Conservation (phyloP, 2,797 vertebrate species). For the Aphelocoma californica region DNA sequence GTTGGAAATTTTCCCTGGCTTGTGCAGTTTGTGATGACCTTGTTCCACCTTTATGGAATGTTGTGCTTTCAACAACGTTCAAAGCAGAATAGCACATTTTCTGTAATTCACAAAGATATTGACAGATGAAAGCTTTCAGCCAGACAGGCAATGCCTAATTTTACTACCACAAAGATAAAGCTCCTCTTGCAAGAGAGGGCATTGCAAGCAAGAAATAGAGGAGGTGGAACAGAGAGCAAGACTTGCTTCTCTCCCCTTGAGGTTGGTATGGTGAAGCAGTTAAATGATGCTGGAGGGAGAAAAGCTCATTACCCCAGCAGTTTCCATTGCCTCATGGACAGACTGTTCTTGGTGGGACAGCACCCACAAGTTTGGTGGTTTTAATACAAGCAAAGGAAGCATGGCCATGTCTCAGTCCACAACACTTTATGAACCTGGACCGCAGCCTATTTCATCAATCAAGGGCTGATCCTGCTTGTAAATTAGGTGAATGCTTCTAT, state of each 20-base stretch:
- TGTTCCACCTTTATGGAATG: not conserved
- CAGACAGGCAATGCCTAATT: not conserved
- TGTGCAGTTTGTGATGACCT: not conserved
- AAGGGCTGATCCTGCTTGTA: not conserved
- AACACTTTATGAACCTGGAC: not conserved
- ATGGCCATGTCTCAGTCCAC: fast-evolving
- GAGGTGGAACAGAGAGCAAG: not conserved
- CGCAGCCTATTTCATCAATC: not conserved
- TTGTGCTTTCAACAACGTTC: not conserved
- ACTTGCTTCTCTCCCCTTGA: not conserved
- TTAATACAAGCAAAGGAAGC: not conserved
- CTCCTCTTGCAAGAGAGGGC: not conserved
- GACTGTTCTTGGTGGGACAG: not conserved
- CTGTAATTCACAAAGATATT: not conserved
- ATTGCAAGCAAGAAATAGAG: not conserved
- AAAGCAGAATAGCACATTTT: slow-evolving; percentile 26
- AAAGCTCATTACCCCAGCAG: not conserved
- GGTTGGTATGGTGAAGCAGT: not conserved
- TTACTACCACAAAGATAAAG: not conserved
- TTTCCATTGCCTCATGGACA: not conserved
- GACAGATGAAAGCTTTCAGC: not conserved
- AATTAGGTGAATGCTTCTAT: not conserved
- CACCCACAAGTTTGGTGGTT: not conserved
- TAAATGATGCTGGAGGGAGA: not conserved
- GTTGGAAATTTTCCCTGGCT: not conserved